phyloP scores from a whole-genome alignment of 1,140 invertebrate species.

The Drosophila mauritiana region DNA sequence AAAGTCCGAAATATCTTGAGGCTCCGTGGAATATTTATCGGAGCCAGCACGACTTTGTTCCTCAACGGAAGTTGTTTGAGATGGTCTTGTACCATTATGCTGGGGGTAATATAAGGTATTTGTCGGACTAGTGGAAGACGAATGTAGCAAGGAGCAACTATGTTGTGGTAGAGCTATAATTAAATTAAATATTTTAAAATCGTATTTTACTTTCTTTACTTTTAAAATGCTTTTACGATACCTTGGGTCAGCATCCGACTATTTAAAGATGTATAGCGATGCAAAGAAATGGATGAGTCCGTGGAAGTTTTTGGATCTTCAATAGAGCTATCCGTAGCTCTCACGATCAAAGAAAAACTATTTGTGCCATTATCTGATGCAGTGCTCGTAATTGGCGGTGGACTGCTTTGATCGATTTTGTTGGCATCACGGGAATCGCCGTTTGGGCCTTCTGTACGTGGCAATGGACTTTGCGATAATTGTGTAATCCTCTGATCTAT shows the following conservation, averaged over 20 bases:
- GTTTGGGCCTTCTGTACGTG: conserved; percentile 45
- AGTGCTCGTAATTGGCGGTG: conserved; percentile 53
- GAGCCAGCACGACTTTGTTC: conserved; percentile 72
- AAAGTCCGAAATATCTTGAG: conserved; percentile 97
- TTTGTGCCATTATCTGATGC: conserved; percentile 38
- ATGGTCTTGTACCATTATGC: conserved; percentile 81
- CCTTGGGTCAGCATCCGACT: conserved; percentile 57
- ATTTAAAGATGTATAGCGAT: conserved; percentile 73
- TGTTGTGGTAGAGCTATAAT: conserved; percentile 66
- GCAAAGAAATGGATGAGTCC: conserved; percentile 57
- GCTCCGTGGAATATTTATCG: conserved; percentile 59
- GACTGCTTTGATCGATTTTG: conserved; percentile 62
- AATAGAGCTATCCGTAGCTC: conserved; percentile 46
- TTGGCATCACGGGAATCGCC: conserved; percentile 35
- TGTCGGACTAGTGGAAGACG: conserved; percentile 85
- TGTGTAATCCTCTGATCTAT: conserved; percentile 77
- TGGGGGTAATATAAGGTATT: conserved; percentile 86
- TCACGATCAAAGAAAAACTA: conserved; percentile 73
- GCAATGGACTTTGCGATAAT: conserved; percentile 63
- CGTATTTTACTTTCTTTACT: not conserved
- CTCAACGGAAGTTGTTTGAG: conserved; percentile 52
- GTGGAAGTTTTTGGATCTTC: conserved; percentile 31
- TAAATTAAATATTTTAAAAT: not conserved
- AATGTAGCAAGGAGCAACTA: conserved; percentile 68
- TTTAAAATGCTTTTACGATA: not conserved